phyloP scores from a whole-genome alignment of 2,113 vertebrate species.

The Apodemus sylvaticus region DNA sequence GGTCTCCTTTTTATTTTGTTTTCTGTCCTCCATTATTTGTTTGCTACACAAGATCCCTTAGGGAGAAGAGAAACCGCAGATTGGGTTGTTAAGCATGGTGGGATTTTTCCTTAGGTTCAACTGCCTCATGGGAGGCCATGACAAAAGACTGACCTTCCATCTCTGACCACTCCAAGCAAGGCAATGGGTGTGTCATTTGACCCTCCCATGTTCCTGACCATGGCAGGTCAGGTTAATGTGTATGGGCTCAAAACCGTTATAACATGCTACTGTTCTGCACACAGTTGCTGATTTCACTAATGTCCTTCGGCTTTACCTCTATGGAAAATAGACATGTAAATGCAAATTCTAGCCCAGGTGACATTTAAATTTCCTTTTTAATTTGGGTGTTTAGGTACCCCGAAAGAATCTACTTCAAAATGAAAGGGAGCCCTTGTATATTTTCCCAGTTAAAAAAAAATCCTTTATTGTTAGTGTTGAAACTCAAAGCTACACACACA shows the following conservation, averaged over 20 bases:
- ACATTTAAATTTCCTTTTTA: background rate
- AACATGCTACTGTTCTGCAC: too few species aligned
- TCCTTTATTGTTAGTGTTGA: background rate
- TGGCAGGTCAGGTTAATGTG: background rate
- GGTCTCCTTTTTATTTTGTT: background rate
- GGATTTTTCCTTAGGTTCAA: background rate
- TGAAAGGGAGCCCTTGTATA: background rate
- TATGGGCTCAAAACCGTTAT: accelerated
- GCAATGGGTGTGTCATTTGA: too few species aligned
- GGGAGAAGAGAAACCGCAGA: background rate
- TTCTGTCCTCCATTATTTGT: background rate
- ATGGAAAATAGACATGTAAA: background rate
- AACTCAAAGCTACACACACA: background rate
- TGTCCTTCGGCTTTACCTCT: accelerated
- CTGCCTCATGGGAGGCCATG: background rate
- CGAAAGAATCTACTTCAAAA: background rate
- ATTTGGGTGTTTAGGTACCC: background rate
- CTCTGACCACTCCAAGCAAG: background rate
- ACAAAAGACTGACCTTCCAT: accelerated
- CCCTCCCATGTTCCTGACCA: too few species aligned
- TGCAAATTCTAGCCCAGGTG: background rate
- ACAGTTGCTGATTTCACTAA: background rate
- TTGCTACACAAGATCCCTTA: background rate
- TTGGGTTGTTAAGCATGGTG: too few species aligned
- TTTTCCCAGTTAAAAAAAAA: background rate